A percentile compares a stretch with the other conserved stretches of the same genome.
phyloP scores from a whole-genome alignment of 2,113 vertebrate species.

The Polypterus senegalus region DNA sequence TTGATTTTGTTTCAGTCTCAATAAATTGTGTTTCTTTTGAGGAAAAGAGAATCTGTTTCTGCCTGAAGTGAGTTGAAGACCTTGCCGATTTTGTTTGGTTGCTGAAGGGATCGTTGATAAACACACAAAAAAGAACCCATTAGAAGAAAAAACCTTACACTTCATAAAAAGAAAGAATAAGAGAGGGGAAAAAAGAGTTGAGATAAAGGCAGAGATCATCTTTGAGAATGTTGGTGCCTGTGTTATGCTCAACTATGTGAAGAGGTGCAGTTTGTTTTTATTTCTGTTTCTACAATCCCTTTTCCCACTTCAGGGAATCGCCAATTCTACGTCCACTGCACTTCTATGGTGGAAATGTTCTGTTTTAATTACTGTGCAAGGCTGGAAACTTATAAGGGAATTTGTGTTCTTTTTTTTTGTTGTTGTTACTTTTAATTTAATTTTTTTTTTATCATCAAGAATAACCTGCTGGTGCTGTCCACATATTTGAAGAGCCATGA shows the following conservation, averaged over 20 bases:
- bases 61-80: slow-evolving; percentile 95
- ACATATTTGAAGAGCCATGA: background rate
- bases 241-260: slow-evolving; percentile 13
- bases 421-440: too few species aligned
- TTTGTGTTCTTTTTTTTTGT: background rate
- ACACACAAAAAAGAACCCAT: slow-evolving; percentile 15
- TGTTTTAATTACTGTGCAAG: slow-evolving; percentile 18
- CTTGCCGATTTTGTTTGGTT: slow-evolving; percentile 59
- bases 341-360: slow-evolving; percentile 12
- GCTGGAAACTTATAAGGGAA: slow-evolving; percentile 12
- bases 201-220: slow-evolving; percentile 17
- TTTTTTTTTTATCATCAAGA: background rate
- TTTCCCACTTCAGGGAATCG: slow-evolving; percentile 1
- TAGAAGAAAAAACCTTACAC: slow-evolving; percentile 17
- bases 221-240: slow-evolving; percentile 4
- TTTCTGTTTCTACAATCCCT: slow-evolving; percentile 4
- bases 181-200: slow-evolving; percentile 20
- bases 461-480: slow-evolving; percentile 3
- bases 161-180: slow-evolving; percentile 13
- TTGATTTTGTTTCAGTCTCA: slow-evolving; percentile 92
- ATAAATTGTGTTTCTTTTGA: slow-evolving; percentile 98
- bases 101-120: slow-evolving; percentile 43
- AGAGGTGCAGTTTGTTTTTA: slow-evolving; percentile 23
- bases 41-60: slow-evolving; percentile 83
- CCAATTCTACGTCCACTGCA: background rate